Percentiles rank a stretch among this genome's conserved stretches.
Evolutionary conservation across 2,797 vertebrate genomes (phyloP).

Genomic region (Staurois parvus): DNA sequence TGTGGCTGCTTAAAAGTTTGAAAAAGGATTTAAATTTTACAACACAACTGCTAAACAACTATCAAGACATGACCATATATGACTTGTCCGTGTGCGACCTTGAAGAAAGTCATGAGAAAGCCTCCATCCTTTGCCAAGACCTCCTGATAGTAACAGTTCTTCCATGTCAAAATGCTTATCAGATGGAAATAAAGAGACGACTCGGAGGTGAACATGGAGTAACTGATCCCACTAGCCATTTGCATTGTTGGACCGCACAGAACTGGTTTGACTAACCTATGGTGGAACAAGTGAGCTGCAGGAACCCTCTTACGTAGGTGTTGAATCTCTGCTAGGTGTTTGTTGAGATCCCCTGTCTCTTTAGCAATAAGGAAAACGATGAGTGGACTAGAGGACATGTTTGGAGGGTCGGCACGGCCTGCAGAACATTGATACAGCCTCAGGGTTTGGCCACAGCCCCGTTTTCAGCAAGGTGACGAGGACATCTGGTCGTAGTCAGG

Average conservation of each 20-base stretch:
- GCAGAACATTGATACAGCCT: not conserved
- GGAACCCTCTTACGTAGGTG: not conserved
- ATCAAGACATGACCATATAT: not conserved
- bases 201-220: not conserved
- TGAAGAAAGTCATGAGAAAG: not conserved
- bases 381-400: not conserved
- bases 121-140: not conserved
- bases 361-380: not conserved
- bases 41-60: not conserved
- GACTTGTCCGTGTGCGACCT: not conserved
- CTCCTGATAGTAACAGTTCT: not conserved
- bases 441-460: not conserved
- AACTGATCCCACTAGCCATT: not conserved
- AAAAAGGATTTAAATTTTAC: not conserved
- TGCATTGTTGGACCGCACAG: not conserved
- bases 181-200: not conserved
- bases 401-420: not conserved
- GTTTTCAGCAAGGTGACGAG: slow-evolving; percentile 87
- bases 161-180: not conserved
- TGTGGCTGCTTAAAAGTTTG: not conserved
- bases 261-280: slow-evolving; percentile 21
- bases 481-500: slow-evolving; percentile 92
- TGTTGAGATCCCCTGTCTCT: slow-evolving; percentile 16
- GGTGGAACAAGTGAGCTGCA: not conserved
- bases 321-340: slow-evolving; percentile 3